Percentiles rank a stretch among this genome's conserved stretches.
Conservation (phyloP, 2,888 invertebrate genomes). For the Limenitis arthemis region DNA sequence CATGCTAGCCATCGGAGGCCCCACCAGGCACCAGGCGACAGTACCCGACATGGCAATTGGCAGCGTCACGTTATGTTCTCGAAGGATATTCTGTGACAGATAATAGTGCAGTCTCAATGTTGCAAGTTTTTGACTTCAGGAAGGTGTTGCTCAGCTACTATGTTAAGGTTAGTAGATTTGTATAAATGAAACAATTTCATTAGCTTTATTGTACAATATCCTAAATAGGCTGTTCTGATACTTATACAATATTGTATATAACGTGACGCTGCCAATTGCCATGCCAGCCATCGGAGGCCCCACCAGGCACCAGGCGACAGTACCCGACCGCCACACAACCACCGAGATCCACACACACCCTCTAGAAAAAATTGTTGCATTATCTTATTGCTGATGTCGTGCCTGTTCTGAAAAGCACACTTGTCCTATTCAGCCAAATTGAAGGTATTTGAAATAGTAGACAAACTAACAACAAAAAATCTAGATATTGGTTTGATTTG, state of each 20-base stretch:
- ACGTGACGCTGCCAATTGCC: slow-evolving; percentile 97
- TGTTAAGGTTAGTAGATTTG: slow-evolving; percentile 81
- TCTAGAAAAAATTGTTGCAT: slow-evolving; percentile 14
- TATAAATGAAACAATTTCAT: background rate
- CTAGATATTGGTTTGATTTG: no score
- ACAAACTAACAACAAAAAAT: no score
- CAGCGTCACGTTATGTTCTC: slow-evolving; percentile 96
- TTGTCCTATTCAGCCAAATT: no score
- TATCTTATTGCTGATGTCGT: no score
- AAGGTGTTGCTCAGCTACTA: slow-evolving; percentile 98
- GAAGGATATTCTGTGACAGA: slow-evolving; percentile 99
- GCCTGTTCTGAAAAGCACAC: no score
- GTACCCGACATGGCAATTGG: no score
- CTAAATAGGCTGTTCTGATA: no score
- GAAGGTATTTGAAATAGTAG: no score
- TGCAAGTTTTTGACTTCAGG: slow-evolving; percentile 97
- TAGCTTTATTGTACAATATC: no score
- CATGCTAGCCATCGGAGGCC: slow-evolving; percentile 97
- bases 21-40: slow-evolving; percentile 97
- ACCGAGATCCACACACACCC: slow-evolving; percentile 31
- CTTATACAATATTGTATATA: no score
- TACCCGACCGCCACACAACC: slow-evolving; percentile 86
- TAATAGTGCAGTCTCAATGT: slow-evolving; percentile 96
- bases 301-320: slow-evolving; percentile 97
- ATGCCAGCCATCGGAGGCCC: slow-evolving; percentile 96